These are phyloP conservation scores for Neogobius melanostomus DNA, from an alignment of 2,113 vertebrate genomes.

Conservation along the genomic window DNA sequence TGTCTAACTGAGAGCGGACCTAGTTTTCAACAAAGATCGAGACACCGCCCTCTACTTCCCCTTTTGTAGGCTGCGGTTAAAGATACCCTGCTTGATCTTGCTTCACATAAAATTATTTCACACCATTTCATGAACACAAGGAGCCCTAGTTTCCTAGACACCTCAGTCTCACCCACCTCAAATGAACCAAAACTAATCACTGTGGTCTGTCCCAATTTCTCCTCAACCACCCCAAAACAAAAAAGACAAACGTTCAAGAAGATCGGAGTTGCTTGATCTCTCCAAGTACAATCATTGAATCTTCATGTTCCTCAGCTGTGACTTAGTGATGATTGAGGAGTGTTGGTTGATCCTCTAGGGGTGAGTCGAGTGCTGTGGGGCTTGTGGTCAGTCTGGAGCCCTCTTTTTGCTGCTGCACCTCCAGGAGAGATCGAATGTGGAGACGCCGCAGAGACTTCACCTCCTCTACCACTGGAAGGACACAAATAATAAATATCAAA, in stretches of 20 bases:
- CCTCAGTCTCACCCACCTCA: not conserved
- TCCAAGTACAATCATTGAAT: too few species aligned
- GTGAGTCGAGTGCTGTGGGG: not conserved
- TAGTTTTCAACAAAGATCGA: not conserved
- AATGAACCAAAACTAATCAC: too few species aligned
- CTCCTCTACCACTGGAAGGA: slow-evolving; percentile 73
- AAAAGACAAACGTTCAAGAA: too few species aligned
- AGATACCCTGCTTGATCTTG: not conserved
- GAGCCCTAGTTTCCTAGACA: not conserved
- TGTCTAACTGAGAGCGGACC: not conserved
- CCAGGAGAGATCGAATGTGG: slow-evolving; percentile 72
- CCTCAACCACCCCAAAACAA: too few species aligned
- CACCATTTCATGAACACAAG: too few species aligned
- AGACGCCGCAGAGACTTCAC: slow-evolving; percentile 72
- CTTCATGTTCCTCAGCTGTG: not conserved
- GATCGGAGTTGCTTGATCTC: not conserved
- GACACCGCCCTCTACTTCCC: not conserved
- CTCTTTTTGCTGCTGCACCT: slow-evolving; percentile 55
- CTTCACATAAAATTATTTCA: not conserved
- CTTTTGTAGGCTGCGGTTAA: not conserved
- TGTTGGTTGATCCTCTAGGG: slow-evolving; percentile 17
- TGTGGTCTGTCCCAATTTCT: too few species aligned
- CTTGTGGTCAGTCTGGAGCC: not conserved
- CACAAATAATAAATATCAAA: not conserved
- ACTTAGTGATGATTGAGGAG: not conserved